Conservation (phyloP, 2,113 vertebrate species). For the Charina bottae region DNA sequence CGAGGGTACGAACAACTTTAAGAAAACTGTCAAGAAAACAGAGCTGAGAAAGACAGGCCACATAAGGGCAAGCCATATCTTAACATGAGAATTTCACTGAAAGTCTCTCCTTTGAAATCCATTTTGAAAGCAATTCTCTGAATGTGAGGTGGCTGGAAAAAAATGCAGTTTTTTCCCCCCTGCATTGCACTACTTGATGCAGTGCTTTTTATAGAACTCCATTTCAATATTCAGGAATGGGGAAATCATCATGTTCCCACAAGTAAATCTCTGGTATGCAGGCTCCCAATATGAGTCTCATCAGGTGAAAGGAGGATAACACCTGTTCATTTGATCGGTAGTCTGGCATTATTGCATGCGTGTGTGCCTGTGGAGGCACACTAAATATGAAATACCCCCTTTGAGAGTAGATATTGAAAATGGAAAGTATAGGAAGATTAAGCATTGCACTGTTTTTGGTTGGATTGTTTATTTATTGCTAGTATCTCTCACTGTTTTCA, state of each 20-base stretch:
- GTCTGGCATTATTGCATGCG: slow-evolving; percentile 28
- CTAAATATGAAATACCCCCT: slow-evolving; percentile 36
- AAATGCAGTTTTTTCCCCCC: not conserved
- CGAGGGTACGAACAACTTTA: not conserved
- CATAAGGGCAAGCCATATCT: not conserved
- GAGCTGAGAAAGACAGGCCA: not conserved
- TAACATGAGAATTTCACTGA: not conserved
- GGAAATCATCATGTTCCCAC: slow-evolving; percentile 38
- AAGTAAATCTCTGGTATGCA: slow-evolving; percentile 46
- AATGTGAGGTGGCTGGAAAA: not conserved
- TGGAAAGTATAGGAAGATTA: slow-evolving; percentile 55
- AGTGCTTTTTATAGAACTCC: slow-evolving; percentile 8
- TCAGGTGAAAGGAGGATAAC: slow-evolving; percentile 23
- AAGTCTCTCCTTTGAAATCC: not conserved
- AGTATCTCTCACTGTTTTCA: slow-evolving; percentile 39
- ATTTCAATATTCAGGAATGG: slow-evolving; percentile 41
- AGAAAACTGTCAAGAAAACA: not conserved
- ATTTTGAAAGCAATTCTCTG: not conserved
- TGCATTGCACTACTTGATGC: not conserved
- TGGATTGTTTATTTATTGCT: slow-evolving; percentile 35
- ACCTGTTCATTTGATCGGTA: not conserved
- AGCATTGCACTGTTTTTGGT: slow-evolving; percentile 27
- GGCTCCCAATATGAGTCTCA: slow-evolving; percentile 35
- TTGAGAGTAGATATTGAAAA: slow-evolving; percentile 39
- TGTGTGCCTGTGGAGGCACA: not conserved